Percentiles rank a stretch among this genome's conserved stretches.
Conservation (phyloP, 2,888 invertebrate genomes). For the Cheilosia grossa region DNA sequence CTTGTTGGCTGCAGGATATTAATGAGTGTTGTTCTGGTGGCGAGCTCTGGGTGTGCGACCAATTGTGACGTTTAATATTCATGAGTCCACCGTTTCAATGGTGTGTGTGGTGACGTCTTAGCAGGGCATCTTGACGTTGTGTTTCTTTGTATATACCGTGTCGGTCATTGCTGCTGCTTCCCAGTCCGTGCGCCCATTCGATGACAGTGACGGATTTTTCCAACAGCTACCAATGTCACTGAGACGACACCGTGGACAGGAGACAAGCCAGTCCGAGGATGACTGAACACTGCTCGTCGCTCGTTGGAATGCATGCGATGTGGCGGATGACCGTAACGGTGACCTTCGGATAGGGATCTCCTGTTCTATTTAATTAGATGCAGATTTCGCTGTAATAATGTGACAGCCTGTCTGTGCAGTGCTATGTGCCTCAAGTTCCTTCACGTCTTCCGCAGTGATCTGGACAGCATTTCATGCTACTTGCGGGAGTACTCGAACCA, state of each 20-base stretch:
- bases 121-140: slow-evolving; percentile 52
- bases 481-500: no score
- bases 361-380: slow-evolving; percentile 37
- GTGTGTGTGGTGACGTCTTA: slow-evolving; percentile 67
- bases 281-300: slow-evolving; percentile 47
- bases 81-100: slow-evolving; percentile 50
- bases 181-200: slow-evolving; percentile 44
- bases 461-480: no score
- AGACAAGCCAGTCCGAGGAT: slow-evolving; percentile 55
- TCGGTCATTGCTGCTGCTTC: slow-evolving; percentile 51
- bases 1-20: slow-evolving; percentile 74
- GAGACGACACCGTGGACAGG: slow-evolving; percentile 55
- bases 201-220: slow-evolving; percentile 72
- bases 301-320: slow-evolving; percentile 37
- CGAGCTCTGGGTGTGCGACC: slow-evolving; percentile 69
- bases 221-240: slow-evolving; percentile 69
- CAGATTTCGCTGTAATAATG: slow-evolving; percentile 12
- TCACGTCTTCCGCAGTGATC: no score
- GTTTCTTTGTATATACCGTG: slow-evolving; percentile 38
- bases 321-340: slow-evolving; percentile 60
- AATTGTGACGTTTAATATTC: slow-evolving; percentile 75
- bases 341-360: slow-evolving; percentile 67
- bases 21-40: slow-evolving; percentile 62
- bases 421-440: not conserved
- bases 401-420: not conserved